Evolutionary conservation across 1,140 invertebrate species (phyloP).

Genomic region (Meloidogyne chitwoodi): DNA sequence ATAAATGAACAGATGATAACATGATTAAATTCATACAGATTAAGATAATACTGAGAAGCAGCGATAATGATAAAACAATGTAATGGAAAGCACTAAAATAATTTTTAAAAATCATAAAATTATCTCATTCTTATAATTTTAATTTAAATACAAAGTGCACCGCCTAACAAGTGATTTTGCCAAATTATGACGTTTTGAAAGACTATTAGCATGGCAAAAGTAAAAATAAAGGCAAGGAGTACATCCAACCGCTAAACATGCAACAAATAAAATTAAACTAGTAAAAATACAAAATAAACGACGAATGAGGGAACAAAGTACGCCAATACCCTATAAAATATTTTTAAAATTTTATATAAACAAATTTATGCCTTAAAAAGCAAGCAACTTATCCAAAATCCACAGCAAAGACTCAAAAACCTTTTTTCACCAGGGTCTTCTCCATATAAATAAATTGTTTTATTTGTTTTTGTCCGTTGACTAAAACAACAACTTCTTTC

Average conservation of each 20-base stretch:
- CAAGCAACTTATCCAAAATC: slow-evolving; percentile 5
- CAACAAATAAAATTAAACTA: slow-evolving; percentile 32
- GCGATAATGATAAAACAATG: slow-evolving; percentile 43
- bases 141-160: not conserved
- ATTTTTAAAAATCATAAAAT: not conserved
- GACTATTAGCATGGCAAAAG: slow-evolving; percentile 44
- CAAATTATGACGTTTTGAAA: slow-evolving; percentile 48
- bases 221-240: slow-evolving; percentile 49
- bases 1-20: slow-evolving; percentile 46
- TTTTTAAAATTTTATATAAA: not conserved
- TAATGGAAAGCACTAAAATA: slow-evolving; percentile 54
- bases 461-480: not conserved
- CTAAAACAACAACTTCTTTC: not conserved
- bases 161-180: slow-evolving; percentile 47
- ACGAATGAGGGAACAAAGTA: slow-evolving; percentile 4
- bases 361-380: not conserved
- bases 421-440: not conserved
- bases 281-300: slow-evolving; percentile 30
- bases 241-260: slow-evolving; percentile 37
- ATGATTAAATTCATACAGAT: slow-evolving; percentile 47
- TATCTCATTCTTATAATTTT: not conserved
- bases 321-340: not conserved
- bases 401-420: not conserved
- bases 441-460: slow-evolving; percentile 16
- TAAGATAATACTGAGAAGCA: slow-evolving; percentile 26